These are phyloP conservation scores for Puntigrus tetrazona DNA, from an alignment of 2,113 vertebrate genomes.

Conservation along the genomic window DNA sequence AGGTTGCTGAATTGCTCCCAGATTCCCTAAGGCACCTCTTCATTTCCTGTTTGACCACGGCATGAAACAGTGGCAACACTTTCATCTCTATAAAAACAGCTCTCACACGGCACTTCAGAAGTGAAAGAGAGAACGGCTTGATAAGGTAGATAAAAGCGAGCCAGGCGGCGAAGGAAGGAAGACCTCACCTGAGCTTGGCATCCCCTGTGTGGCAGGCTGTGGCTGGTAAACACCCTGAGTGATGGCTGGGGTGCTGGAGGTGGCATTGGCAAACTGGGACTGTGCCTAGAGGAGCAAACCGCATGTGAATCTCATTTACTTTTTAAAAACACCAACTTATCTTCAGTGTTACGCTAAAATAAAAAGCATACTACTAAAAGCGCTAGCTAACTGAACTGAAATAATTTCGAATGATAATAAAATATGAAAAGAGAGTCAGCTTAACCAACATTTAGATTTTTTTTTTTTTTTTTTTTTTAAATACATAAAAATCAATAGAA, in stretches of 20 bases:
- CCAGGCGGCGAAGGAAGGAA: neutral
- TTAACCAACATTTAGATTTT: no score
- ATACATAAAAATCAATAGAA: neutral
- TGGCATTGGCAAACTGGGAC: conserved; percentile 70
- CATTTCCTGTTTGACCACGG: conserved; percentile 19
- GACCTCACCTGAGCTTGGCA: conserved; percentile 68
- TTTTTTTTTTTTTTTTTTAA: no score
- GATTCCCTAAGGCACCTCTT: neutral
- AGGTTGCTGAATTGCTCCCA: neutral
- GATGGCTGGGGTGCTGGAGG: conserved; percentile 70
- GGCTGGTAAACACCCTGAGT: conserved; percentile 69
- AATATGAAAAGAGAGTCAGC: no score
- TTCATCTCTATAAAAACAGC: conserved; percentile 30
- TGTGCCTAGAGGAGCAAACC: conserved; percentile 69
- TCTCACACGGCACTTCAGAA: neutral
- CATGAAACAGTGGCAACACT: neutral
- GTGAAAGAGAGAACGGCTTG: conserved; percentile 2
- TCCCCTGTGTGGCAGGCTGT: conserved; percentile 50
- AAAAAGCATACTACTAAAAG: no score
- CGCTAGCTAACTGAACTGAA: no score
- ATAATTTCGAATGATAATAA: no score
- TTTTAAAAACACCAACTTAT: neutral
- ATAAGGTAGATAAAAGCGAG: neutral
- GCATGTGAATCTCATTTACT: neutral
- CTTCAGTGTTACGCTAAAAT: no score